Evolutionary conservation across 1,140 invertebrate genomes (phyloP).

Genomic region (Hyposmocoma kahamanoa): DNA sequence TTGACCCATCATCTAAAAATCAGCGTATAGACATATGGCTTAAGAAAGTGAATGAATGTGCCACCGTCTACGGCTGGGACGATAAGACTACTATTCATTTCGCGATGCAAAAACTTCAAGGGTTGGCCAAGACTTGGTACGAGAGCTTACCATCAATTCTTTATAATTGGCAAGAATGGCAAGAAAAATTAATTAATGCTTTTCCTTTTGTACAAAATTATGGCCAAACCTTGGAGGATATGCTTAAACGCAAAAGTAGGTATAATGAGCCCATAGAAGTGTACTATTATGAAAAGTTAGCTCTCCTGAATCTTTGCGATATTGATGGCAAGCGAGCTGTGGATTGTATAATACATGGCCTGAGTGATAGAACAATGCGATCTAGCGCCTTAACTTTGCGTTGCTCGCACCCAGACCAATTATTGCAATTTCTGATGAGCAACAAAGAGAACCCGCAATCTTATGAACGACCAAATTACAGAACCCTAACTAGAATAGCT

Average conservation of each 20-base stretch:
- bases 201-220: constrained; percentile 19
- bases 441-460: neutral
- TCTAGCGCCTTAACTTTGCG: neutral
- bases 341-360: neutral
- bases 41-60: constrained; percentile 22
- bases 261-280: neutral
- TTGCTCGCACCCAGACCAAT: neutral
- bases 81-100: constrained; percentile 18
- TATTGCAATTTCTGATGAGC: neutral
- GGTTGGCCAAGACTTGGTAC: constrained; percentile 18
- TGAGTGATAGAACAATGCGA: neutral
- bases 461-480: neutral
- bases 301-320: neutral
- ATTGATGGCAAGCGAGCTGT: neutral
- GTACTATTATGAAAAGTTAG: neutral
- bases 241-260: constrained; percentile 3
- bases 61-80: constrained; percentile 21
- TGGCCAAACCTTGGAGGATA: constrained; percentile 7
- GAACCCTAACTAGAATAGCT: neutral
- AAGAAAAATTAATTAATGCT: constrained; percentile 6
- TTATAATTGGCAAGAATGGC: constrained; percentile 12
- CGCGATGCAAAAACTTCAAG: constrained; percentile 20
- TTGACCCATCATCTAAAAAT: constrained; percentile 15
- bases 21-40: constrained; percentile 18
- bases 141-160: constrained; percentile 16